Base-by-base conservation (phyloP, 2,888 invertebrate genomes). In the Gryllus longicercus region DNA sequence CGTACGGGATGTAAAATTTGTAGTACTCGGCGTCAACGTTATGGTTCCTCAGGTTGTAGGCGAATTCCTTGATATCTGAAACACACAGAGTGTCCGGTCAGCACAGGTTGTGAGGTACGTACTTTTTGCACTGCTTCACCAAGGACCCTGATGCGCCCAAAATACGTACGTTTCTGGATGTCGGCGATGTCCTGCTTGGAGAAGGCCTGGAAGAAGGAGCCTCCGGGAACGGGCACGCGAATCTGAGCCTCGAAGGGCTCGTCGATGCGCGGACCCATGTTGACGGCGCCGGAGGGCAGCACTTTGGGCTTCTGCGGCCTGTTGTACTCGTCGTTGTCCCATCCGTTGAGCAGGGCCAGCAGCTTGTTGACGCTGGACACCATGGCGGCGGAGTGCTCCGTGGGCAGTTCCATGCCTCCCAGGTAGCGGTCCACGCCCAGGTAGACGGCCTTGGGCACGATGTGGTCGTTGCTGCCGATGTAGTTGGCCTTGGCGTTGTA, bases 331-430 rank as follows among this genome's bases (percentile, higher is more conserved):
- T 16, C 16, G 16, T 51, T 51, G 51, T 51, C 51, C 51, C 51
- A 51, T 51, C 51, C 51, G 16, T 51, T 1, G 12, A 11, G 16
- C 51, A 51, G 16, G 1, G 11, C 16, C 12, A 51, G 11, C 51
- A 51, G 51, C 16, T 51, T 51, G 51, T 51, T 51, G 12, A 51
- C 51, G 63, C 63, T 63, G 14, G 63, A 63, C 63, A 63, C 63
- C 63, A 63, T 63, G 14, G 63, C 63, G n/a, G 63, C 14, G 63
- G 10, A 63, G 11, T 63, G 82, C 63, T 83, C 83, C 79, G 78
- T 4, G 84, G 84, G 82, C 82, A 77, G 25, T 50, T 86, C 85
- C 80, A 88, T 85, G 74, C 88, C 89, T 78, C 87, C 88, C 76
- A 86, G 83, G 50, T 85, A 85, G 14, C 84, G 83, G 50, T 84